These are phyloP conservation scores for Macrochelys suwanniensis DNA, from an alignment of 2,797 vertebrate species.

Conservation along the genomic window DNA sequence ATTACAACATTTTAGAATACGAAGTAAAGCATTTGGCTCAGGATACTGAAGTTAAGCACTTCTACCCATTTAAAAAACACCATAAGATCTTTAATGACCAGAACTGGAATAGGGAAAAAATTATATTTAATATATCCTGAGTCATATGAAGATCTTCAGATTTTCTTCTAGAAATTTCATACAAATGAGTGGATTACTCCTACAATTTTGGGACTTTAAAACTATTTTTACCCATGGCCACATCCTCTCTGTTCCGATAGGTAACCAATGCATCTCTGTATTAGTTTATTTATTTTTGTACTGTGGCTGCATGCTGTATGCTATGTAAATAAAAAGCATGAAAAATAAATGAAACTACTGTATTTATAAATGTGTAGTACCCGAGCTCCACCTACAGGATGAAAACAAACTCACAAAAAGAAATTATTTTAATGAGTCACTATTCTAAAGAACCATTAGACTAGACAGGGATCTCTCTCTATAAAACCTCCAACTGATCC, in stretches of 20 bases:
- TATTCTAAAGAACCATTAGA: not conserved
- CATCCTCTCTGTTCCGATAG: not conserved
- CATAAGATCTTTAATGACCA: not conserved
- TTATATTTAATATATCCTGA: not conserved
- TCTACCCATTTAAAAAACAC: not conserved
- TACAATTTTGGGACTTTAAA: not conserved
- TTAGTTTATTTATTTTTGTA: not conserved
- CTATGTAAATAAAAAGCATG: not conserved
- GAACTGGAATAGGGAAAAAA: not conserved
- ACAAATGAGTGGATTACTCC: not conserved
- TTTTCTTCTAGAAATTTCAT: not conserved
- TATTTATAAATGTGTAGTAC: constrained; percentile 24
- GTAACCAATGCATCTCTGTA: not conserved
- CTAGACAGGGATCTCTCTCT: not conserved
- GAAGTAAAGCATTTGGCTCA: not conserved
- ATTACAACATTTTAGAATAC: not conserved
- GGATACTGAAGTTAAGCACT: not conserved
- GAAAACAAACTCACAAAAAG: not conserved
- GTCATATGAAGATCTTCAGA: not conserved
- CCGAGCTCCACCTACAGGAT: constrained; percentile 81
- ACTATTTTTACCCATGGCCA: not conserved
- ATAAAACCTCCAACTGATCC: not conserved
- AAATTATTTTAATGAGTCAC: not conserved
- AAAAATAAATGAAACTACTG: not conserved
- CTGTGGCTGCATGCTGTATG: not conserved